phyloP scores from a whole-genome alignment of 1,140 invertebrate species.

The Delia radicum region DNA sequence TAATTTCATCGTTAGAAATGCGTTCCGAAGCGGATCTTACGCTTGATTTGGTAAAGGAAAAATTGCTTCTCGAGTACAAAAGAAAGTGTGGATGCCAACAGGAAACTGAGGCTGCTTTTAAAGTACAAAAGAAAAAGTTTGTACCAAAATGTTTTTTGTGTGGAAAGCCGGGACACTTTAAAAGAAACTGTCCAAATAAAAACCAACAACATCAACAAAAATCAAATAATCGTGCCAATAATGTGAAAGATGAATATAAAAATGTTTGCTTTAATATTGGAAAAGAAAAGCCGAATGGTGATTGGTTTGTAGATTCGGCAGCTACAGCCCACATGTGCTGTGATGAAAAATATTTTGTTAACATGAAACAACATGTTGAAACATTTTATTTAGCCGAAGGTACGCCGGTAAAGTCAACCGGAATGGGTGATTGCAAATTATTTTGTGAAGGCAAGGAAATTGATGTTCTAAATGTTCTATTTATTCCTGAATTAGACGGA shows the following conservation, averaged over 20 bases:
- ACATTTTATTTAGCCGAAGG: neutral
- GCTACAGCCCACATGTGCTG: neutral
- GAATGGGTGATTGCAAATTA: neutral
- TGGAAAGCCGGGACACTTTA: slow-evolving; percentile 10
- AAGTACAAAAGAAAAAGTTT: slow-evolving; percentile 2
- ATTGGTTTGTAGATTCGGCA: slow-evolving; percentile 10
- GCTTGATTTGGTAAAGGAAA: slow-evolving; percentile 27
- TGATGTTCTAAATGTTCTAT: slow-evolving; percentile 5
- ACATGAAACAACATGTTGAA: neutral
- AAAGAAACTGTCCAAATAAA: neutral
- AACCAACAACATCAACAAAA: too few species aligned
- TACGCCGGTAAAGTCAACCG: neutral
- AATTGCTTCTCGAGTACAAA: slow-evolving; percentile 9
- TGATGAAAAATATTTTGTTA: neutral
- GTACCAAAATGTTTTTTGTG: neutral
- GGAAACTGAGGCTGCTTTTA: neutral
- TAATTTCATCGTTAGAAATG: slow-evolving; percentile 36
- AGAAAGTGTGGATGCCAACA: neutral
- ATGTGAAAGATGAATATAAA: neutral
- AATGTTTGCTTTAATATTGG: neutral
- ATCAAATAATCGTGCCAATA: neutral
- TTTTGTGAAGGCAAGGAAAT: neutral
- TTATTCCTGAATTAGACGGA: slow-evolving; percentile 8
- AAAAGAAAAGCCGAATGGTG: neutral
- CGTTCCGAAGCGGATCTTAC: slow-evolving; percentile 37